Percentiles rank a stretch among this genome's conserved stretches.
Conservation (phyloP, 2,113 vertebrate species). For the Ovis aries region DNA sequence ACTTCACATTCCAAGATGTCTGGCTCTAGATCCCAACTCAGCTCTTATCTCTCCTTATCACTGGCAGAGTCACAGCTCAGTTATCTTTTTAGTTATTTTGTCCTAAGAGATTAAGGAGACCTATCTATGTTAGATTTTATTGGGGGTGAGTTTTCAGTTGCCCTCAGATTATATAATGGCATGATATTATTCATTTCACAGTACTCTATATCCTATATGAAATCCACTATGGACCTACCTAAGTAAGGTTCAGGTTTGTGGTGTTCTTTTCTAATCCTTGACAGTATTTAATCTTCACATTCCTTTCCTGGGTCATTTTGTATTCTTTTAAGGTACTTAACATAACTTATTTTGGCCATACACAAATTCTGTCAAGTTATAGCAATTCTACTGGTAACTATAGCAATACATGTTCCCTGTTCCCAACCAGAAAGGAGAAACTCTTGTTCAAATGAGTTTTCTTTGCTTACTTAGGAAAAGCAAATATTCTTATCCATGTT, state of each 20-base stretch:
- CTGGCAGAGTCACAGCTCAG: not conserved
- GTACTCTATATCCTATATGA: not conserved
- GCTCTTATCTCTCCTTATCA: not conserved
- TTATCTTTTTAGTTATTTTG: not conserved
- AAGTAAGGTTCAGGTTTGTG: not conserved
- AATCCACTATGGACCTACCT: not conserved
- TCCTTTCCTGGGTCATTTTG: conserved; percentile 7
- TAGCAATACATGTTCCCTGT: not conserved
- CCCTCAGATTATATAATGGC: not conserved
- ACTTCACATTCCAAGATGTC: too few relatives aligned
- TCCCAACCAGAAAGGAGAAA: conserved; percentile 11
- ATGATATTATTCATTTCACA: not conserved
- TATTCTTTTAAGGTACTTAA: not conserved
- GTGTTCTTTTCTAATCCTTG: conserved; percentile 26
- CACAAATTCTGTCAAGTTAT: conserved; percentile 33
- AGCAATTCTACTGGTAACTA: conserved; percentile 26
- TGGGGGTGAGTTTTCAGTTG: not conserved
- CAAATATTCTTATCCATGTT: not conserved
- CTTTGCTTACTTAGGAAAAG: not conserved
- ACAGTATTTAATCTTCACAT: not conserved
- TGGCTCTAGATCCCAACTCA: not conserved
- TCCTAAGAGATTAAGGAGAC: not conserved
- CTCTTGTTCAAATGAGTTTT: not conserved
- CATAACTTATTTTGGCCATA: conserved; percentile 21
- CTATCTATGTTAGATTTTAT: not conserved